These are phyloP conservation scores for Semaprochilodus insignis DNA, from an alignment of 2,797 vertebrate genomes.

Conservation along the genomic window DNA sequence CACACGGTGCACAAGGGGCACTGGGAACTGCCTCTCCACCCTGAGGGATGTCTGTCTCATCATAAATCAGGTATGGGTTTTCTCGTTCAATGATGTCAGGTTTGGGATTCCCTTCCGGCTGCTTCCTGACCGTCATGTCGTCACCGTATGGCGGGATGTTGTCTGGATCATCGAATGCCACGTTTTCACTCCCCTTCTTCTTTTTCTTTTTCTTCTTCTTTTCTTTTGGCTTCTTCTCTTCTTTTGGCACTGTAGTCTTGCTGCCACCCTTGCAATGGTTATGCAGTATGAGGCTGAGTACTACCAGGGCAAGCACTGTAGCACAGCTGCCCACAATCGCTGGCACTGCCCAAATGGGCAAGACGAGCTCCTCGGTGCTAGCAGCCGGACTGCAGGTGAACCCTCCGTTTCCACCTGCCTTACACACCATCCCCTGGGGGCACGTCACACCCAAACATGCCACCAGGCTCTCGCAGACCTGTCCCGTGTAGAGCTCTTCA, in stretches of 20 bases:
- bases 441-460: constrained; percentile 91
- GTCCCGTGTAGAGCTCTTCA: constrained; percentile 86
- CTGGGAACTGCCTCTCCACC: constrained; percentile 89
- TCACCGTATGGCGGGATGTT: constrained; percentile 94
- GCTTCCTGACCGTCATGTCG: constrained; percentile 95
- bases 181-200: constrained; percentile 97
- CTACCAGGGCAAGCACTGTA: constrained; percentile 88
- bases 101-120: constrained; percentile 96
- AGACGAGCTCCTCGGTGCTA: constrained; percentile 75
- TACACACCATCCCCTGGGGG: constrained; percentile 83
- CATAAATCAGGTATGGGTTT: constrained; percentile 96
- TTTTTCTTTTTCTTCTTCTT: constrained; percentile 97
- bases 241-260: constrained; percentile 85
- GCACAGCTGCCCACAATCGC: constrained; percentile 96
- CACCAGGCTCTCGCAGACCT: constrained; percentile 85
- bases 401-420: constrained; percentile 76
- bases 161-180: constrained; percentile 95
- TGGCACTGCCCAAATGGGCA: constrained; percentile 96
- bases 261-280: constrained; percentile 90
- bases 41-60: constrained; percentile 92
- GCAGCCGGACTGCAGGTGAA: constrained; percentile 81
- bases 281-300: constrained; percentile 93
- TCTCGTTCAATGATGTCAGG: constrained; percentile 97
- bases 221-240: constrained; percentile 92
- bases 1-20: constrained; percentile 87